phyloP scores from a whole-genome alignment of 30 jellyfish, hydroid and myxozoan species.

The Pelagia noctiluca region DNA sequence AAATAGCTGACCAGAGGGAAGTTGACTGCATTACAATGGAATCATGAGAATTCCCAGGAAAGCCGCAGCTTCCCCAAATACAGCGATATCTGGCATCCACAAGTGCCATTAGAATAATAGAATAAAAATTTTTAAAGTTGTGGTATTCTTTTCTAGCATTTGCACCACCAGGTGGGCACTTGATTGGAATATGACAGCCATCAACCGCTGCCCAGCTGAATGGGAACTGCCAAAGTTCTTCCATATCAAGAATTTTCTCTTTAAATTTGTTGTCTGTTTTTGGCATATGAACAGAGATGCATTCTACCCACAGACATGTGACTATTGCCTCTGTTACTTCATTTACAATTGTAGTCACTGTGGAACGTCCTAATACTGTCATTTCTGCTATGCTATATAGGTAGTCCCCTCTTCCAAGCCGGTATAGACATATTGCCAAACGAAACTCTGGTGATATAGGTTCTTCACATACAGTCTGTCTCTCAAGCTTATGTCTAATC shows the following conservation, averaged over 20 bases:
- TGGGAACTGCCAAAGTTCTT: slow-evolving; percentile 31
- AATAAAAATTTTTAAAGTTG: no score
- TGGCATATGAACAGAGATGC: no score
- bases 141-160: no score
- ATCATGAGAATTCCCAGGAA: slow-evolving; percentile 79
- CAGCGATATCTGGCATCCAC: background rate
- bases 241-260: slow-evolving; percentile 12
- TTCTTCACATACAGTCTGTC: slow-evolving; percentile 9
- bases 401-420: no score
- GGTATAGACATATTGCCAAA: no score
- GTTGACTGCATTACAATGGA: slow-evolving; percentile 65
- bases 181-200: no score
- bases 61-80: no score
- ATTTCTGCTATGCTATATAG: slow-evolving; percentile 1
- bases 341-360: slow-evolving; percentile 19
- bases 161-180: slow-evolving; percentile 12
- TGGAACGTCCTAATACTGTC: slow-evolving; percentile 15
- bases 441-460: no score
- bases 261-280: slow-evolving; percentile 7
- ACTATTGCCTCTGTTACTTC: slow-evolving; percentile 6
- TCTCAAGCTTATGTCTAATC: slow-evolving; percentile 12
- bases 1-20: slow-evolving; percentile 37
- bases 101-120: background rate
- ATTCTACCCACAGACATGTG: slow-evolving; percentile 1
- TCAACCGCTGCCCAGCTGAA: no score